Base-by-base conservation (phyloP, 2,797 vertebrate species). In the Megaceryle alcyon region DNA sequence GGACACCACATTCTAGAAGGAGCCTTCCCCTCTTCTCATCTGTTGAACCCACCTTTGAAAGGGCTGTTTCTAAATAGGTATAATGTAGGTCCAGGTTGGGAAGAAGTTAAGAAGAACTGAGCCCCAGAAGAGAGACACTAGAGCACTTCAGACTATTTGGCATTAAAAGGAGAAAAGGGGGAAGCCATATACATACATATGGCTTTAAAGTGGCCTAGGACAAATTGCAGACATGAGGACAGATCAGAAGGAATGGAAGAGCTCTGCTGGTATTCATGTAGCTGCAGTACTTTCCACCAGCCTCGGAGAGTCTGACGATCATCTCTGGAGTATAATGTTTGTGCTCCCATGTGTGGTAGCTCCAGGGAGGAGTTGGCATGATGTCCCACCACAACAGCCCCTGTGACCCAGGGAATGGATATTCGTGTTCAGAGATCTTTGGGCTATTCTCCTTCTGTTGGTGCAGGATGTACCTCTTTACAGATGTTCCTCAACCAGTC, bases 161-260 rank as follows among this genome's bases (percentile, higher is more conserved):
- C 43, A 37, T 1, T 51, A 26, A 37, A 56, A 53, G 82, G 25
- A n/a, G 37, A 35, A 14, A 68, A 83, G 16, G 64, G 16, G 6
- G 33, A 49, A 70, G 33, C 41, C 46, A 31, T 2, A 49, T 37
- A 15, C 3, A 0, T 6, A 16, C 0, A 1, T 10, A 7, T 21
- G 60, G 11, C 14, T 86, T 86, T 61, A 4, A 69, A 44, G 22
- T 49, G 60, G 31, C 22, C 46, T 17, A 5, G 35, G 64, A 49
- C 18, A 49, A 69, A 14, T 48, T 54, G 39, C 23, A 69, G 72
- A 8, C 14, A 5, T 4, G 19, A 68, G 29, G 72, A 57, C 37
- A 57, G 60, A 25, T 14, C 39, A 11, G 41, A 68, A 25, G 25
- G 44, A 77, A 12, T 9, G 41, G 39, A 33, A 70, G 56, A 88